These are phyloP conservation scores for Agonopterix arenella DNA, from an alignment of 2,888 invertebrate species.

Conservation along the genomic window DNA sequence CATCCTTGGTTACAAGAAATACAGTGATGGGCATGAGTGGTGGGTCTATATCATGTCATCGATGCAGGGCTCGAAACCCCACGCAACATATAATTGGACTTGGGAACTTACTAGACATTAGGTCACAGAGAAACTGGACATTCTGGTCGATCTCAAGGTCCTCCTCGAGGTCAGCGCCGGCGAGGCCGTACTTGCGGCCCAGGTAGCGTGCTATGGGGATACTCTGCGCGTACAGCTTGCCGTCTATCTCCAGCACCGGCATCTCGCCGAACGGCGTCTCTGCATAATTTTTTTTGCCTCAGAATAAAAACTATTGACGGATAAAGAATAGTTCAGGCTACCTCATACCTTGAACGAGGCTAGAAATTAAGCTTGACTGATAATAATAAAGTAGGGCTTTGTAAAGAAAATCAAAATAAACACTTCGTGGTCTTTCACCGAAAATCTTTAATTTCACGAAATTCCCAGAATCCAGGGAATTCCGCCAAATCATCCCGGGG, in stretches of 20 bases:
- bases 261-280: constrained; percentile 79
- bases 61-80: too few species aligned
- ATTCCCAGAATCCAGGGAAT: too few species aligned
- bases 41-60: too few species aligned
- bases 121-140: constrained; percentile 78
- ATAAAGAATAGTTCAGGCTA: not conserved
- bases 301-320: not conserved
- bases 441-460: too few species aligned
- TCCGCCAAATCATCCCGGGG: too few species aligned
- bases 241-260: constrained; percentile 79
- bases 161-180: constrained; percentile 76
- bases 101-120: constrained; percentile 72
- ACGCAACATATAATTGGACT: too few species aligned
- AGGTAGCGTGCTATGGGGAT: constrained; percentile 78
- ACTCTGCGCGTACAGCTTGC: constrained; percentile 78
- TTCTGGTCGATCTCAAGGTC: constrained; percentile 78
- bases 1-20: too few species aligned
- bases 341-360: not conserved
- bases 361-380: not conserved
- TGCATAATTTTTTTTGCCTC: constrained; percentile 22
- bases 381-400: too few species aligned
- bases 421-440: too few species aligned
- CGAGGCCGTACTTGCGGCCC: constrained; percentile 76
- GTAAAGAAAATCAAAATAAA: too few species aligned
- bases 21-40: too few species aligned